Conservation (phyloP, 2,888 invertebrate genomes). For the Hymenopus coronatus region DNA sequence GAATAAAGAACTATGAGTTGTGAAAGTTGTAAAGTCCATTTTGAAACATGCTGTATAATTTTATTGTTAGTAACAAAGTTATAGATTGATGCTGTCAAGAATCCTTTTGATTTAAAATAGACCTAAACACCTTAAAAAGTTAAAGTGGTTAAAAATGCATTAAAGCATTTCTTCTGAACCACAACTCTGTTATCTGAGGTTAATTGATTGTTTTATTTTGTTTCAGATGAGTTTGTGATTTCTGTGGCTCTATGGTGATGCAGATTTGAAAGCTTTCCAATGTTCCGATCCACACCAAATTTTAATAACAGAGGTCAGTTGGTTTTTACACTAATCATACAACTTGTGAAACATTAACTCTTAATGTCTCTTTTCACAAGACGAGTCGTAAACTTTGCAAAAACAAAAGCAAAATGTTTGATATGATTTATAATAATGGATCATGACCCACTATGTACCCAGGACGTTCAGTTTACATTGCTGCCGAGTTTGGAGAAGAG, state of each 20-base stretch:
- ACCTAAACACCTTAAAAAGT: too few relatives aligned
- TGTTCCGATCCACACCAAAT: not conserved
- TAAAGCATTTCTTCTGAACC: too few relatives aligned
- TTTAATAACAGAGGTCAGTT: not conserved
- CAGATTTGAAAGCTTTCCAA: not conserved
- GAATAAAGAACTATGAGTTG: too few relatives aligned
- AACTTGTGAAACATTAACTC: not conserved
- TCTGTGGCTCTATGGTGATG: not conserved
- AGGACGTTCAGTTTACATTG: not conserved
- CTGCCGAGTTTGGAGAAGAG: not conserved
- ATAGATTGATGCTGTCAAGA: too few relatives aligned
- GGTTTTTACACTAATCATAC: not conserved
- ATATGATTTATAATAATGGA: not conserved
- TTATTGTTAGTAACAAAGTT: too few relatives aligned
- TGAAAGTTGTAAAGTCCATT: too few relatives aligned
- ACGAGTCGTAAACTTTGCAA: not conserved
- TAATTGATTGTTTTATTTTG: not conserved
- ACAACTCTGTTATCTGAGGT: too few relatives aligned
- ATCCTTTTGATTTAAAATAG: too few relatives aligned
- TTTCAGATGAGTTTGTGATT: not conserved
- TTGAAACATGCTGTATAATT: too few relatives aligned
- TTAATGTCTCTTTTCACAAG: not conserved
- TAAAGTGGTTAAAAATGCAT: too few relatives aligned
- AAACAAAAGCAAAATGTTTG: not conserved
- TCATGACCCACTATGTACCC: not conserved